Evolutionary conservation across 2,797 vertebrate genomes (phyloP).

Genomic region (Platyrinchus mystaceus): DNA sequence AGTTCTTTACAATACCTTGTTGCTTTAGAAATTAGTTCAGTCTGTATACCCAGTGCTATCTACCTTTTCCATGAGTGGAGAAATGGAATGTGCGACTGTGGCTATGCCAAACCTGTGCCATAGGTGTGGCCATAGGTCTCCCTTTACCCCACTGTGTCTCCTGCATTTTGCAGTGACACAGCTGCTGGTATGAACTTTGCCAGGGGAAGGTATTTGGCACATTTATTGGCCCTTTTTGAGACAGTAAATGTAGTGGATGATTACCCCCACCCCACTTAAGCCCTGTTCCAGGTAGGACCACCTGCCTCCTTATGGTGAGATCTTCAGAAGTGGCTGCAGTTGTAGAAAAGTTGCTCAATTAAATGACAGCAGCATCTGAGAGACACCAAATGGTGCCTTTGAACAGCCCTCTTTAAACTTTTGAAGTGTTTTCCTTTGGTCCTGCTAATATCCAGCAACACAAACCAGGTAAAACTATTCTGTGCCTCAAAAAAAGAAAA

Average conservation of each 20-base stretch:
- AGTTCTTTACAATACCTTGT: not conserved
- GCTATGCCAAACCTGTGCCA: fast-evolving
- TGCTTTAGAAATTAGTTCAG: not conserved
- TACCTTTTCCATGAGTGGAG: not conserved
- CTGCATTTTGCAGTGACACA: not conserved
- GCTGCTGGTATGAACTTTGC: not conserved
- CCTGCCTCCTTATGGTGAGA: not conserved
- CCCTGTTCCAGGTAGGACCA: not conserved
- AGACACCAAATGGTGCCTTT: not conserved
- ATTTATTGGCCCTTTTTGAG: not conserved
- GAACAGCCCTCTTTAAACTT: not conserved
- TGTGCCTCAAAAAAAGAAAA: not conserved
- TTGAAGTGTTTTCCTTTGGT: constrained; percentile 45
- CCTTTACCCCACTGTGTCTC: not conserved
- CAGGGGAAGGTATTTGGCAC: not conserved
- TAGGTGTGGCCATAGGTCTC: not conserved
- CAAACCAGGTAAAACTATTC: constrained; percentile 50
- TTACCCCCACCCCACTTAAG: not conserved
- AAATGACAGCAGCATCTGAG: not conserved
- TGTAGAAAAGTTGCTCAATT: not conserved
- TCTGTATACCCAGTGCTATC: not conserved
- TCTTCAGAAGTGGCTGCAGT: not conserved
- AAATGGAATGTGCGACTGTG: not conserved
- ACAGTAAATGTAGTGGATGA: not conserved
- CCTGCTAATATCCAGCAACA: not conserved